phyloP scores from a whole-genome alignment of 1,140 invertebrate genomes.

The Galendromus occidentalis region DNA sequence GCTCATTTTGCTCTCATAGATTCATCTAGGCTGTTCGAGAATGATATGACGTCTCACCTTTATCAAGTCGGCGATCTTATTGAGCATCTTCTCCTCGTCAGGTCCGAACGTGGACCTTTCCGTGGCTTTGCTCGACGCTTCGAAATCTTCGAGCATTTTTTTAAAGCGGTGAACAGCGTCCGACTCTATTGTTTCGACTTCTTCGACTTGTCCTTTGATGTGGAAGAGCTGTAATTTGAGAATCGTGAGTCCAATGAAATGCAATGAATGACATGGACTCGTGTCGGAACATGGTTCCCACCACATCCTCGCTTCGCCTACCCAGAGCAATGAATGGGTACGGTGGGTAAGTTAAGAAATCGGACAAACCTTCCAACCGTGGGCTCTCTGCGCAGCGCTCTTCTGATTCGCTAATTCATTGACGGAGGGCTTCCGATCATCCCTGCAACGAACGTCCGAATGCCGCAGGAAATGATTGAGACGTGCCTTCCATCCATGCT shows the following conservation, averaged over 20 bases:
- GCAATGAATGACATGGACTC: too few relatives aligned
- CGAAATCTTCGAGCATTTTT: conserved; percentile 15
- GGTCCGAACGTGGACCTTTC: conserved; percentile 6
- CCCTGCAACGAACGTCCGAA: conserved; percentile 56
- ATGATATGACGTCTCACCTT: too few relatives aligned
- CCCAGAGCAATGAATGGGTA: too few relatives aligned
- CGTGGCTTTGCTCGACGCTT: background rate
- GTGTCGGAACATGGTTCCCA: too few relatives aligned
- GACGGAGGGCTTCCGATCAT: conserved; percentile 56
- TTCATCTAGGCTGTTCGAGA: too few relatives aligned
- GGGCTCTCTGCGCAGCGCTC: conserved; percentile 63
- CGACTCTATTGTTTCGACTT: conserved; percentile 42
- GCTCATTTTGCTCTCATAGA: too few relatives aligned
- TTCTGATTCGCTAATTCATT: conserved; percentile 73
- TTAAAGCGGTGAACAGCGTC: conserved; percentile 11
- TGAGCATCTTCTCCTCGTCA: conserved; percentile 40
- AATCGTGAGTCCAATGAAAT: too few relatives aligned
- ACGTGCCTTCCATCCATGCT: conserved; percentile 37
- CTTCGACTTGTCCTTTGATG: conserved; percentile 73
- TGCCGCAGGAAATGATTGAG: conserved; percentile 66
- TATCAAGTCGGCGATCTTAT: conserved; percentile 50
- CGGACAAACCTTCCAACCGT: conserved; percentile 79
- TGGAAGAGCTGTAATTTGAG: conserved; percentile 39
- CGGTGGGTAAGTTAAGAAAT: too few relatives aligned
- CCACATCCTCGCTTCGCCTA: too few relatives aligned